Base-by-base conservation (phyloP, 2,113 vertebrate genomes). In the Monarcha castaneiventris region DNA sequence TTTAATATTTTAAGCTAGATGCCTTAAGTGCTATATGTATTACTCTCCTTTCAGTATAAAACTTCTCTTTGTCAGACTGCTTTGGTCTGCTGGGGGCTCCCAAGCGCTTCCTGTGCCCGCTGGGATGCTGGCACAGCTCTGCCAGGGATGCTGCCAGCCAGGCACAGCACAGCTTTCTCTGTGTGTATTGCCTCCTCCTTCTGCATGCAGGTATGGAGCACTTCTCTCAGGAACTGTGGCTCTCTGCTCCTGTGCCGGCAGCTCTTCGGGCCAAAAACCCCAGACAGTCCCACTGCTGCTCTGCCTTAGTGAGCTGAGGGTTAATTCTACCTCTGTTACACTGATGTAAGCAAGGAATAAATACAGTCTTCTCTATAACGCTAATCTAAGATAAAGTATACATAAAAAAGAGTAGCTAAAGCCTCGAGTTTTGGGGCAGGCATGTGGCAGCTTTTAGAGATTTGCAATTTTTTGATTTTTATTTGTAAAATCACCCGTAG, bases 1-100 rank as follows among this genome's bases (percentile, higher is more conserved):
- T 93, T 94, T 14, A 96, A 84, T 96, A 90, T 94, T 94, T 97
- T 61, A 96, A 90, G 89, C 69, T 82, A 33, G 58, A 33, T 87
- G 95, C 95, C 92, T 87, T 80, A 92, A 94, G 96, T 90, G 94
- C n/a, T 90, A 9, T 26, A 56, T 58, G 76, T 41, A 80, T 94
- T 86, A 25, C 54, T 87, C 74, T 55, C 55, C 67, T 92, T 87
- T 84, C 90, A 73, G 64, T 37, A 52, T 27, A 22, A 62, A 66
- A 11, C 39, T 26, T 55, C n/a, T 51, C 91, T 87, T 27, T 71
- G 91, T 29, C 62, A 13, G 56, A 3, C 32, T 27, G 67, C 77
- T 87, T 77, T 89, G 84, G 85, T 80, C 86, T 78, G 72, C 89
- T 55, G 72, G 59, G 71, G 64, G 79, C 76, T 75, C 64, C 9